Percentiles rank a stretch among this genome's conserved stretches.
phyloP scores from a whole-genome alignment of 1,140 invertebrate genomes.

The Drosophila punjabiensis region DNA sequence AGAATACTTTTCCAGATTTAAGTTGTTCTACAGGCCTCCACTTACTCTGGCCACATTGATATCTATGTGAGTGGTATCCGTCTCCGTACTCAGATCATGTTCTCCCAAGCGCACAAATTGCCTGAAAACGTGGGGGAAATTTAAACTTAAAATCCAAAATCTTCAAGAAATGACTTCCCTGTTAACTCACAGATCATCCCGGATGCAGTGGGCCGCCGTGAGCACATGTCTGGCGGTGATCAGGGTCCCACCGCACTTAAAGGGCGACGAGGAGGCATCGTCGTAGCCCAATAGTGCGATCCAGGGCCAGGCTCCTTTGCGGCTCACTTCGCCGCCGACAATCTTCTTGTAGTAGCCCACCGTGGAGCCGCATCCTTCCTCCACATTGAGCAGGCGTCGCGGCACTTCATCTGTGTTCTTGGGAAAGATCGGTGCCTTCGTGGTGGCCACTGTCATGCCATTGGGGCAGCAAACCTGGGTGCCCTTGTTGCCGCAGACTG shows the following conservation, averaged over 20 bases:
- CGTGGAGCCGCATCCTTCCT: conserved; percentile 83
- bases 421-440: neutral
- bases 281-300: conserved; percentile 76
- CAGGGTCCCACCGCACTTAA: conserved; percentile 82
- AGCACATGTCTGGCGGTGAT: conserved; percentile 78
- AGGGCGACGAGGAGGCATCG: conserved; percentile 60
- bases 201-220: conserved; percentile 83
- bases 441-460: conserved; percentile 19
- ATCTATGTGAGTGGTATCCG: conserved; percentile 70
- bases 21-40: neutral
- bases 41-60: conserved; percentile 55
- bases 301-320: conserved; percentile 83
- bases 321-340: conserved; percentile 83
- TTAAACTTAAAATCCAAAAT: neutral
- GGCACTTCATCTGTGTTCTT: conserved; percentile 54
- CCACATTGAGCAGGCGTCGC: conserved; percentile 57
- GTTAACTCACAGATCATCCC: conserved; percentile 59
- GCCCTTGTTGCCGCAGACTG: conserved; percentile 51
- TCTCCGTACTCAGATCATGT: conserved; percentile 73
- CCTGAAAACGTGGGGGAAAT: conserved; percentile 21
- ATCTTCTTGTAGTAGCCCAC: conserved; percentile 81
- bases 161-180: too few relatives aligned
- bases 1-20: neutral
- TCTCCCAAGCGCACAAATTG: conserved; percentile 78
- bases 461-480: conserved; percentile 71